Conservation (phyloP, 2,797 vertebrate genomes). For the Hybognathus amarus region DNA sequence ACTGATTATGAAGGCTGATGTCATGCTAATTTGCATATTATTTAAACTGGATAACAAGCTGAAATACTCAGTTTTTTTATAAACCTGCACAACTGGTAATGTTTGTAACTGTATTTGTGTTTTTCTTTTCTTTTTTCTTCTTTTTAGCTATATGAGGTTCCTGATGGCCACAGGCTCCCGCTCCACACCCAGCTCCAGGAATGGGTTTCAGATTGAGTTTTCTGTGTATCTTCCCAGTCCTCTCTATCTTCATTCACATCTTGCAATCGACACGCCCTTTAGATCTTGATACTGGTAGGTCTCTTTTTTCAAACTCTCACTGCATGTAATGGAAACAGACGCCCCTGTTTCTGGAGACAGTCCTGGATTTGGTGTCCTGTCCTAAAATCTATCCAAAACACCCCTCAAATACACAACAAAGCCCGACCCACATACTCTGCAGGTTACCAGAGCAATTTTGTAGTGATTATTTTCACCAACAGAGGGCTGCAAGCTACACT, state of each 20-base stretch:
- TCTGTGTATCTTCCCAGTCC: conserved; percentile 60
- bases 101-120: neutral
- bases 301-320: neutral
- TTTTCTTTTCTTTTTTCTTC: neutral
- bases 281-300: conserved; percentile 68
- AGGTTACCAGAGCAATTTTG: neutral
- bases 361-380: neutral
- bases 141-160: conserved; percentile 86
- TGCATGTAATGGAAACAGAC: neutral
- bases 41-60: neutral
- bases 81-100: neutral
- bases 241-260: conserved; percentile 66
- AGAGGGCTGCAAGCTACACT: neutral
- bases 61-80: neutral
- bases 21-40: neutral
- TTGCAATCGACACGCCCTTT: conserved; percentile 57
- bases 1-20: neutral
- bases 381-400: neutral
- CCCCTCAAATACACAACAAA: neutral
- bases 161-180: conserved; percentile 89
- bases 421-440: neutral
- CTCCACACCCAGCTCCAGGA: conserved; percentile 79
- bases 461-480: neutral
- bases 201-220: conserved; percentile 73
- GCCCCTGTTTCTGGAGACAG: neutral